A percentile compares a stretch with the other conserved stretches of the same genome.
These are phyloP conservation scores for Luperina testacea DNA, from an alignment of 2,888 invertebrate species.

Conservation along the genomic window DNA sequence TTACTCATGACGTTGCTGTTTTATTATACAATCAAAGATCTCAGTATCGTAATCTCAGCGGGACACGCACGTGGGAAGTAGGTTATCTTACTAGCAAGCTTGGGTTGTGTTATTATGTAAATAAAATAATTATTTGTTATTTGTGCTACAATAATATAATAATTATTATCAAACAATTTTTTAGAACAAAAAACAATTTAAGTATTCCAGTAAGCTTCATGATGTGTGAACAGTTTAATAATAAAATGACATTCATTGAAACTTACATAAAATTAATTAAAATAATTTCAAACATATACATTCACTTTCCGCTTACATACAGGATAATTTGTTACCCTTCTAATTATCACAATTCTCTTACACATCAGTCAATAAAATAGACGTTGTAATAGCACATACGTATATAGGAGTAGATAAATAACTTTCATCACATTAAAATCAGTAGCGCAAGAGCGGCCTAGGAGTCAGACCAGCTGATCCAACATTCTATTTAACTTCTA, in stretches of 20 bases:
- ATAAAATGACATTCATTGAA: conserved; percentile 42
- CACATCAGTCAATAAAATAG: conserved; percentile 82
- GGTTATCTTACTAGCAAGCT: conserved; percentile 40
- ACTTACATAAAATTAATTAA: conserved; percentile 31
- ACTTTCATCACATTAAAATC: conserved; percentile 36
- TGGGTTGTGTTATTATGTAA: conserved; percentile 18
- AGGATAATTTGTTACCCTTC: conserved; percentile 71
- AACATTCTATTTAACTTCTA: conserved; percentile 41
- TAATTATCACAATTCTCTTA: conserved; percentile 86
- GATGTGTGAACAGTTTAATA: conserved; percentile 47
- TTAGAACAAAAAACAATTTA: conserved; percentile 49
- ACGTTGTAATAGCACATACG: conserved; percentile 72
- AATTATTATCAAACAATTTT: conserved; percentile 48
- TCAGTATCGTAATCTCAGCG: conserved; percentile 2
- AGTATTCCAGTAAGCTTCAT: conserved; percentile 54
- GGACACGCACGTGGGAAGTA: conserved; percentile 26
- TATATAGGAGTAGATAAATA: conserved; percentile 46
- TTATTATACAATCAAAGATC: conserved; percentile 31
- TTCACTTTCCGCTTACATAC: conserved; percentile 66
- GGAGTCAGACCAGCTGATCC: conserved; percentile 61
- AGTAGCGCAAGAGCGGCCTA: conserved; percentile 32
- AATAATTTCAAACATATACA: conserved; percentile 52
- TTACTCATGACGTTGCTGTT: conserved; percentile 30
- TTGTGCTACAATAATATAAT: conserved; percentile 59
- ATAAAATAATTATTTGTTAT: conserved; percentile 53